Evolutionary conservation across 2,113 vertebrate genomes (phyloP).

Genomic region (Solea solea): DNA sequence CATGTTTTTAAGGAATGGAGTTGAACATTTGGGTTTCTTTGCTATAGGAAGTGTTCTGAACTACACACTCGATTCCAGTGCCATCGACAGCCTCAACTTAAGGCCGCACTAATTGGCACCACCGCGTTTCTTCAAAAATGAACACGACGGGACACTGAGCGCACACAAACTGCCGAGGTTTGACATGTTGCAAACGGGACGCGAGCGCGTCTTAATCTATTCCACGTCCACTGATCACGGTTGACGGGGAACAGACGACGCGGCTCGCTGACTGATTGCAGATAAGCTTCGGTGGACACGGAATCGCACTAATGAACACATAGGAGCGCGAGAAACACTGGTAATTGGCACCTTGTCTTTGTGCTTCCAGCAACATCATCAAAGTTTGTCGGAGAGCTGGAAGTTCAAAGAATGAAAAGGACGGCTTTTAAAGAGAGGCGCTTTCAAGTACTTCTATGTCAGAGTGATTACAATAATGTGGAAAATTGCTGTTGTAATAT

Average conservation of each 20-base stretch:
- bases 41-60: no score
- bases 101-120: conserved; percentile 30
- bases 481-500: conserved; percentile 15
- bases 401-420: background rate
- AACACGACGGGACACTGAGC: conserved; percentile 11
- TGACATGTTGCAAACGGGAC: conserved; percentile 22
- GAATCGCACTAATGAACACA: conserved; percentile 41
- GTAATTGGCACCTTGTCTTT: conserved; percentile 39
- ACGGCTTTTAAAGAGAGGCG: conserved; percentile 1
- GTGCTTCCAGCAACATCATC: conserved; percentile 1
- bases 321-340: background rate
- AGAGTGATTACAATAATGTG: conserved; percentile 3
- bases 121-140: conserved; percentile 1
- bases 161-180: conserved; percentile 10
- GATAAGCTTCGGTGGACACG: conserved; percentile 31
- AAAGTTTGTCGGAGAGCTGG: background rate
- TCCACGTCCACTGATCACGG: conserved; percentile 22
- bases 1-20: no score
- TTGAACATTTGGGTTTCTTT: no score
- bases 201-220: background rate
- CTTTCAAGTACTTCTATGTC: conserved; percentile 8
- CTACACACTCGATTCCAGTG: no score
- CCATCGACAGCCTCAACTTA: conserved; percentile 2
- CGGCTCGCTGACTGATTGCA: conserved; percentile 29
- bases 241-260: conserved; percentile 11